phyloP scores from a whole-genome alignment of 2,888 invertebrate genomes.

The Cyrtodaria siliqua region DNA sequence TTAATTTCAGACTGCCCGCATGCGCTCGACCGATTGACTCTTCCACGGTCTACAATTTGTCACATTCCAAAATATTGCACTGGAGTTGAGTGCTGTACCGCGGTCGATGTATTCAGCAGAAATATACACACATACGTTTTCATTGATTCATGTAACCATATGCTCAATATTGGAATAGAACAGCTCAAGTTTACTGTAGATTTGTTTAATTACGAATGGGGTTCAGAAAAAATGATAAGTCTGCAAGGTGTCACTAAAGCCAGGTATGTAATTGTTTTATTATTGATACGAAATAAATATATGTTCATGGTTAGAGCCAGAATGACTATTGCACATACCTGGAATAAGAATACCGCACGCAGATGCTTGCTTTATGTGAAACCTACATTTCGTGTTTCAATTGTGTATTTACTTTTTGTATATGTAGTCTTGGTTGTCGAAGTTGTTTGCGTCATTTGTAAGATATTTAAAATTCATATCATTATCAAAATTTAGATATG shows the following conservation, averaged over 20 bases:
- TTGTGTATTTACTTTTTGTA: too few relatives aligned
- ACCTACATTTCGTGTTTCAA: too few relatives aligned
- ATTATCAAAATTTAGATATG: too few relatives aligned
- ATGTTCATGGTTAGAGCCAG: too few relatives aligned
- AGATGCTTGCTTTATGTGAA: too few relatives aligned
- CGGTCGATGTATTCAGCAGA: conserved; percentile 12
- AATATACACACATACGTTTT: conserved; percentile 2
- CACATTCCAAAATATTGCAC: conserved; percentile 64
- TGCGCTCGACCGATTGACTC: not conserved
- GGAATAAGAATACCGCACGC: too few relatives aligned
- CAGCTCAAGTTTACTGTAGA: conserved; percentile 35
- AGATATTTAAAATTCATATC: too few relatives aligned
- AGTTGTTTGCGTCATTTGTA: too few relatives aligned
- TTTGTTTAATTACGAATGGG: conserved; percentile 41
- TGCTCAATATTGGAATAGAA: conserved; percentile 37
- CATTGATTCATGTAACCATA: conserved; percentile 33
- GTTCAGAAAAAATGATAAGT: conserved; percentile 15
- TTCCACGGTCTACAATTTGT: conserved; percentile 32
- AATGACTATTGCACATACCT: too few relatives aligned
- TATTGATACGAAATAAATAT: too few relatives aligned
- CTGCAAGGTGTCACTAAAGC: not conserved
- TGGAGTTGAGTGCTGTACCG: conserved; percentile 70
- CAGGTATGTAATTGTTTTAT: too few relatives aligned
- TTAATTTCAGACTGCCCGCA: conserved; percentile 3
- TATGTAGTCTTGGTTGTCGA: too few relatives aligned